Percentiles rank a stretch among this genome's conserved stretches.
Conservation (phyloP, 2,888 invertebrate genomes). For the Leptinotarsa tumamoca region DNA sequence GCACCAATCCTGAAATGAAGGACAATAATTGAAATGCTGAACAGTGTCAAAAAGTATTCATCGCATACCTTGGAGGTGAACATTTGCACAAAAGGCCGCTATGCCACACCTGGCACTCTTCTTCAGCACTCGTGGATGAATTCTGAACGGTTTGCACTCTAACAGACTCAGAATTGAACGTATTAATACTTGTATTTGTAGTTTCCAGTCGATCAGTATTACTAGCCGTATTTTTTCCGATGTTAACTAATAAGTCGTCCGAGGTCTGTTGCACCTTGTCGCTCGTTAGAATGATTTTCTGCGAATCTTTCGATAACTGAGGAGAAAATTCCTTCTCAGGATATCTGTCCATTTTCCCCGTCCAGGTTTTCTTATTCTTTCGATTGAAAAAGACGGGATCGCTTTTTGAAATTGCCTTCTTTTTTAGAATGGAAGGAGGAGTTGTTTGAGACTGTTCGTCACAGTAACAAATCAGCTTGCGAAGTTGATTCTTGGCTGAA, state of each 20-base stretch:
- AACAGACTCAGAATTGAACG: conserved; percentile 19
- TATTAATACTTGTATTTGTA: conserved; percentile 23
- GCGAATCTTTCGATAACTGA: background rate
- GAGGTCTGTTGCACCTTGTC: conserved; percentile 37
- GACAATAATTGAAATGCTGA: no score
- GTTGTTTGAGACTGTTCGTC: conserved; percentile 33
- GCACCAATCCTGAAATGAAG: background rate
- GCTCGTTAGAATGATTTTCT: conserved; percentile 10
- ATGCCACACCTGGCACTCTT: conserved; percentile 8
- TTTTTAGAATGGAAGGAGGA: conserved; percentile 33
- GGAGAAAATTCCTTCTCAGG: conserved; percentile 27
- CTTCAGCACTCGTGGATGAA: conserved; percentile 16
- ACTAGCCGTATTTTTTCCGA: conserved; percentile 2
- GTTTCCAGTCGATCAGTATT: conserved; percentile 10
- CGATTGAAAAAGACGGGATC: conserved; percentile 4
- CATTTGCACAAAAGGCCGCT: background rate
- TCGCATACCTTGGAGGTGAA: background rate
- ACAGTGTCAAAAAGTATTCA: background rate
- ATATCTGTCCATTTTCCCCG: conserved; percentile 26
- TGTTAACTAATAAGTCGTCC: conserved; percentile 2
- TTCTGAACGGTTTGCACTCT: conserved; percentile 28
- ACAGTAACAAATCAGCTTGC: conserved; percentile 14
- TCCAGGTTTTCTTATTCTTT: conserved; percentile 8
- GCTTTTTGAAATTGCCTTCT: conserved; percentile 14
- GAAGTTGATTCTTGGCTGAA: background rate